A percentile compares a stretch with the other conserved stretches of the same genome.
These are phyloP conservation scores for Gasterosteus aculeatus DNA, from an alignment of 2,113 vertebrate genomes.

Conservation along the genomic window DNA sequence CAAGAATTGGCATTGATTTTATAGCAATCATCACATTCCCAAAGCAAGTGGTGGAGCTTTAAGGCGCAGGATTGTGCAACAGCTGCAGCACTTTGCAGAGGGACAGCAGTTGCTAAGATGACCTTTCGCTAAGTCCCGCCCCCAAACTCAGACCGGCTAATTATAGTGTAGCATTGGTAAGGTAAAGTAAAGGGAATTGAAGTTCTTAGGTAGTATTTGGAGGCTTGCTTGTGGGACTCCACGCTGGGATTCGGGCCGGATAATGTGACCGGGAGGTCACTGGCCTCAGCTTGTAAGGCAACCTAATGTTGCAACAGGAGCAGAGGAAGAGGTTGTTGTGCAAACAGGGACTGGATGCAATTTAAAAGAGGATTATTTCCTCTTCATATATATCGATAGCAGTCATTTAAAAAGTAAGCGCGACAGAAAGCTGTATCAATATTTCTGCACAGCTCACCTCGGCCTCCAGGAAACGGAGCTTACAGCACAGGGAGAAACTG, in stretches of 20 bases:
- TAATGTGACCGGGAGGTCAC: too few relatives aligned
- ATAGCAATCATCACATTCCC: slow-evolving; percentile 29
- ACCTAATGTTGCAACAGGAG: too few relatives aligned
- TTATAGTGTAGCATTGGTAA: not conserved
- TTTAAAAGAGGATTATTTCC: not conserved
- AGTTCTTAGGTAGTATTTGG: too few relatives aligned
- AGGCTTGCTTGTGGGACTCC: too few relatives aligned
- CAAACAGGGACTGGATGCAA: not conserved
- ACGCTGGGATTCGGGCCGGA: too few relatives aligned
- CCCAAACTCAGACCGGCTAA: not conserved
- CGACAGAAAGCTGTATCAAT: not conserved
- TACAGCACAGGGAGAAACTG: too few relatives aligned
- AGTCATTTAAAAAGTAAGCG: not conserved
- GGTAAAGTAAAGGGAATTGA: too few relatives aligned
- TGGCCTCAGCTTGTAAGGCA: too few relatives aligned
- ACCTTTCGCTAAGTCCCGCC: not conserved
- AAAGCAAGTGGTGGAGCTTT: not conserved
- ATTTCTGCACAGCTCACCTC: not conserved
- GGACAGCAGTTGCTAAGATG: not conserved
- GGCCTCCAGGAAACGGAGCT: not conserved
- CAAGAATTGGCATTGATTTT: slow-evolving; percentile 19
- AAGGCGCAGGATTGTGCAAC: not conserved
- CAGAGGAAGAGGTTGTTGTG: too few relatives aligned
- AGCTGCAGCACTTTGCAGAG: not conserved
- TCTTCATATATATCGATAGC: not conserved